Evolutionary conservation across 2,797 vertebrate species (phyloP).

Genomic region (Helostoma temminkii): DNA sequence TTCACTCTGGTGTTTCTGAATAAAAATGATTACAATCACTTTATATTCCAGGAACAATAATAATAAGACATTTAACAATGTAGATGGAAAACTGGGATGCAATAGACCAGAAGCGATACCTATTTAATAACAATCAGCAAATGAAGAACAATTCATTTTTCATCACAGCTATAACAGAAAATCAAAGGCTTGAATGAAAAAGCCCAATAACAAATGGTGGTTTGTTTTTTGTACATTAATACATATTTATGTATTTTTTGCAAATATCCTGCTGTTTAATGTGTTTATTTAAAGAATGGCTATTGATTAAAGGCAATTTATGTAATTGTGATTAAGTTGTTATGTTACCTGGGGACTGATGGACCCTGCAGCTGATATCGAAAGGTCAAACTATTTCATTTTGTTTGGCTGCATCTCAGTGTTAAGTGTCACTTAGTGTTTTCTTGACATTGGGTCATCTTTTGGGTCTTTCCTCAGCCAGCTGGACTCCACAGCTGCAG

Average conservation of each 20-base stretch:
- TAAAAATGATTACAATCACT: background rate
- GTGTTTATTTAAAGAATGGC: background rate
- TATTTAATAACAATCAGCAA: background rate
- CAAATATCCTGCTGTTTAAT: background rate
- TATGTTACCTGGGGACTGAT: background rate
- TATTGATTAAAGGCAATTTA: background rate
- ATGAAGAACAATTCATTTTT: background rate
- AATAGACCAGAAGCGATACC: background rate
- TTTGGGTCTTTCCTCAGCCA: background rate
- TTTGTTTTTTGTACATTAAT: too few relatives aligned
- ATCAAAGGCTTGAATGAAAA: background rate
- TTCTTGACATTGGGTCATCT: background rate
- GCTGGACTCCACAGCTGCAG: background rate
- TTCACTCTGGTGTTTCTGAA: background rate
- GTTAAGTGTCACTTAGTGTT: background rate
- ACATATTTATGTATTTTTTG: background rate
- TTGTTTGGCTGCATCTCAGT: background rate
- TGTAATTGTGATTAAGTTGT: too few relatives aligned
- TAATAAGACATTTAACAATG: background rate
- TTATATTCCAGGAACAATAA: background rate
- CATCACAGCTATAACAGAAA: background rate
- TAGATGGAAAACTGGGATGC: background rate
- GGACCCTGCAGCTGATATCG: conserved; percentile 13
- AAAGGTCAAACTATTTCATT: conserved; percentile 3
- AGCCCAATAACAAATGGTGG: too few relatives aligned